Evolutionary conservation across 1,140 invertebrate species (phyloP).

Genomic region (Macrocentrus cingulum): DNA sequence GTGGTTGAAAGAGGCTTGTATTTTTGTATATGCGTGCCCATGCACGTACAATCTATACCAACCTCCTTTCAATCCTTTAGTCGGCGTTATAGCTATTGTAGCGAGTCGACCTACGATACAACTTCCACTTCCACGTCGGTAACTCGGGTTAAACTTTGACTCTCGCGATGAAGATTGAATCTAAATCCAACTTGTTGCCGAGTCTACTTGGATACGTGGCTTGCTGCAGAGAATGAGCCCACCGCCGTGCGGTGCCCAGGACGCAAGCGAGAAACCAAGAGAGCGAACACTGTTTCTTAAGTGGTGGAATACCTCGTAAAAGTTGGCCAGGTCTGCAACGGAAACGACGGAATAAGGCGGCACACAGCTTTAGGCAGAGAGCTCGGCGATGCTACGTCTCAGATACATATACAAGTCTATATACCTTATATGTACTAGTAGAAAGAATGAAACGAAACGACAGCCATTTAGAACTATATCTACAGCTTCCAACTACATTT

Average conservation of each 20-base stretch:
- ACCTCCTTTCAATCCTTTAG: slow-evolving; percentile 10
- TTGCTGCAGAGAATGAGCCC: slow-evolving; percentile 8
- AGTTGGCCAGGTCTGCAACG: slow-evolving; percentile 1
- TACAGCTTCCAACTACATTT: too few species aligned
- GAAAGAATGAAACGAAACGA: too few species aligned
- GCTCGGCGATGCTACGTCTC: background rate
- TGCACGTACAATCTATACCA: too few species aligned
- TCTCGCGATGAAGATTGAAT: slow-evolving; percentile 31
- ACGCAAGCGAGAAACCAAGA: slow-evolving; percentile 4
- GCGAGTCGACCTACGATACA: slow-evolving; percentile 19
- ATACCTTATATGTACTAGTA: too few species aligned
- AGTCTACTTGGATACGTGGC: slow-evolving; percentile 18
- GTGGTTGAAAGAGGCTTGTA: too few species aligned
- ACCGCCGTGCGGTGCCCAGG: background rate
- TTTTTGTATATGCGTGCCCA: too few species aligned
- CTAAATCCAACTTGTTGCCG: slow-evolving; percentile 34
- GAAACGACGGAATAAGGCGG: background rate
- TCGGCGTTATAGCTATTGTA: slow-evolving; percentile 13
- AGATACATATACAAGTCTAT: background rate
- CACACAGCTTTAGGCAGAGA: background rate
- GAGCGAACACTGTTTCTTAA: slow-evolving; percentile 14
- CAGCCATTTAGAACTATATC: too few species aligned
- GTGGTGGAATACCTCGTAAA: slow-evolving; percentile 15
- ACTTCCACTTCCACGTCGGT: slow-evolving; percentile 27
- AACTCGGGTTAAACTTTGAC: slow-evolving; percentile 32